phyloP scores from a whole-genome alignment of 2,888 invertebrate species.

The Caenorhabditis sulstoni region DNA sequence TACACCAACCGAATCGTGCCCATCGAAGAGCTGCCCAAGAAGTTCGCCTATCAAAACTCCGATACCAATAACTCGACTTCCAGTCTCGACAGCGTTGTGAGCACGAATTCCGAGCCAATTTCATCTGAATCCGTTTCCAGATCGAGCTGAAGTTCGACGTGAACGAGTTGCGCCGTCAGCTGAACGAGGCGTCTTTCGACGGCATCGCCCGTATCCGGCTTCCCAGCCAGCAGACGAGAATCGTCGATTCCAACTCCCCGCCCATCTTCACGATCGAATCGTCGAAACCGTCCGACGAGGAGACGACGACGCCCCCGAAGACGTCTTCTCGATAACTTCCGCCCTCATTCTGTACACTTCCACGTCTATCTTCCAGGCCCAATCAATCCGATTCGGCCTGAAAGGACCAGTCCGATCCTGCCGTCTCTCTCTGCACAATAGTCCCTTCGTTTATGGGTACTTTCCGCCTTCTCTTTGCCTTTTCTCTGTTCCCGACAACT shows the following conservation, averaged over 20 bases:
- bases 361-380: too few relatives aligned
- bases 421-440: not conserved
- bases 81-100: slow-evolving; percentile 55
- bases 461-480: too few relatives aligned
- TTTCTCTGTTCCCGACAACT: not conserved
- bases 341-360: not conserved
- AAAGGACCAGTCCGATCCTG: not conserved
- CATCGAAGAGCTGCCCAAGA: slow-evolving; percentile 18
- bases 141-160: slow-evolving; percentile 61
- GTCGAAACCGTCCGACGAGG: not conserved
- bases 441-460: too few relatives aligned
- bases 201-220: slow-evolving; percentile 48
- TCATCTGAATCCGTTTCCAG: slow-evolving; percentile 31
- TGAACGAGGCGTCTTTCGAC: slow-evolving; percentile 41
- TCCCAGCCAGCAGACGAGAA: slow-evolving; percentile 14
- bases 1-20: slow-evolving; percentile 26
- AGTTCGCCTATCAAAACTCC: slow-evolving; percentile 39
- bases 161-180: slow-evolving; percentile 49
- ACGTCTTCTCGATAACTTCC: not conserved
- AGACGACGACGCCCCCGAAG: slow-evolving; percentile 8
- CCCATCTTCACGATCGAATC: slow-evolving; percentile 54
- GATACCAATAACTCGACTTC: slow-evolving; percentile 30
- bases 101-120: not conserved
- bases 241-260: slow-evolving; percentile 26
- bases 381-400: not conserved